A percentile compares a stretch with the other conserved stretches of the same genome.
These are phyloP conservation scores for Syndactyla subalaris DNA, from an alignment of 2,797 vertebrate species.

Conservation along the genomic window DNA sequence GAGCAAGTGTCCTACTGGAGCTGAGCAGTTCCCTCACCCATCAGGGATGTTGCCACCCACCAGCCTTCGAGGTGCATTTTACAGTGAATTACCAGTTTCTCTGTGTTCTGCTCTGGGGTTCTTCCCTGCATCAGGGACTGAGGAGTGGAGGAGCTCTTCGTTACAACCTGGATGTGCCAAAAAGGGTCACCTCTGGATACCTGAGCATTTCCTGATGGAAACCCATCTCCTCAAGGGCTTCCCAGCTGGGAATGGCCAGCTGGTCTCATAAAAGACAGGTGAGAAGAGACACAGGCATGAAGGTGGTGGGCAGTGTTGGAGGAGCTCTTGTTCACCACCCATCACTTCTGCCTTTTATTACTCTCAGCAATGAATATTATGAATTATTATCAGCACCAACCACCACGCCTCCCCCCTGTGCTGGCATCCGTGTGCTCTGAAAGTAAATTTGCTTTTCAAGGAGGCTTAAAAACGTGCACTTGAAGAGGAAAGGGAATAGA, in stretches of 20 bases:
- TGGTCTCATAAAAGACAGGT: neutral
- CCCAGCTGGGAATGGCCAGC: neutral
- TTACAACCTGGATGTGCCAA: neutral
- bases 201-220: neutral
- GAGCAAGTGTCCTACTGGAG: neutral
- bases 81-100: neutral
- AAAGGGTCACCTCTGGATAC: neutral
- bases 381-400: neutral
- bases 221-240: neutral
- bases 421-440: constrained; percentile 16
- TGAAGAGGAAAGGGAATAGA: constrained; percentile 61
- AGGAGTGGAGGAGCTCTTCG: neutral
- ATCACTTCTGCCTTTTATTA: neutral
- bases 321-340: neutral
- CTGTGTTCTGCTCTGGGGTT: neutral
- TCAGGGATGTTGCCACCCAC: neutral
- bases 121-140: neutral
- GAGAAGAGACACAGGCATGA: accelerated
- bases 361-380: neutral
- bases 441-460: constrained; percentile 73
- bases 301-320: neutral
- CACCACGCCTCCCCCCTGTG: neutral
- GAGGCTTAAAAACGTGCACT: constrained; percentile 60
- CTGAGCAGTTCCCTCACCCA: neutral
- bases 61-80: neutral